These are phyloP conservation scores for Proctacanthus coquilletti DNA, from an alignment of 1,140 invertebrate genomes.

Conservation along the genomic window DNA sequence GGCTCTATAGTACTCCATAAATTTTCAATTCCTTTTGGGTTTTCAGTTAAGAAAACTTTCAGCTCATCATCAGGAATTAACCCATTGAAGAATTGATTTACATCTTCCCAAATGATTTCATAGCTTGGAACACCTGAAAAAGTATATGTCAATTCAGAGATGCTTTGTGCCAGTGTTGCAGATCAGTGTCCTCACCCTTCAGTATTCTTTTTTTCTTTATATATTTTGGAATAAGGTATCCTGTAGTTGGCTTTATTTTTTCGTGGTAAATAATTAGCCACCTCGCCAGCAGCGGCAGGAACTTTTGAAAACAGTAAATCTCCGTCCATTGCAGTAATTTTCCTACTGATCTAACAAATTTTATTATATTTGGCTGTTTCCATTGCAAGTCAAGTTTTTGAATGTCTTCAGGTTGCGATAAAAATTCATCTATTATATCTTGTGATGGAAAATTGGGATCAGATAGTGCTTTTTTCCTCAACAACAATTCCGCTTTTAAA, in stretches of 20 bases:
- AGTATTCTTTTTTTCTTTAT: constrained; percentile 39
- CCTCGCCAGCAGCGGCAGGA: constrained; percentile 56
- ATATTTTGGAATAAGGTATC: constrained; percentile 29
- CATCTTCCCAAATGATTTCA: constrained; percentile 53
- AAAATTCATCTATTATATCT: constrained; percentile 59
- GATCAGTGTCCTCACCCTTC: constrained; percentile 18
- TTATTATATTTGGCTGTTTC: constrained; percentile 47
- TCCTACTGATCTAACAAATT: constrained; percentile 53
- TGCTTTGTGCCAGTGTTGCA: constrained; percentile 8
- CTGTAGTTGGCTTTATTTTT: constrained; percentile 15
- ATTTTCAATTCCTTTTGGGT: constrained; percentile 31
- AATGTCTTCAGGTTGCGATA: constrained; percentile 34
- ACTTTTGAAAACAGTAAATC: constrained; percentile 59
- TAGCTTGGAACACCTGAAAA: constrained; percentile 42
- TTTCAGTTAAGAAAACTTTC: constrained; percentile 17
- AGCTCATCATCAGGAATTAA: constrained; percentile 40
- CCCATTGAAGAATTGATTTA: constrained; percentile 34
- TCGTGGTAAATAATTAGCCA: constrained; percentile 42
- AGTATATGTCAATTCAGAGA: not conserved
- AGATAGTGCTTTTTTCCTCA: constrained; percentile 52
- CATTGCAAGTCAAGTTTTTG: constrained; percentile 39
- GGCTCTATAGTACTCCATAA: constrained; percentile 50
- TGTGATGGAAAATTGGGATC: constrained; percentile 51
- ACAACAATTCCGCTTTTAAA: constrained; percentile 48
- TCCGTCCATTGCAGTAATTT: constrained; percentile 55